Evolutionary conservation across 2,888 invertebrate species (phyloP).

Genomic region (Auanema freiburgensis): DNA sequence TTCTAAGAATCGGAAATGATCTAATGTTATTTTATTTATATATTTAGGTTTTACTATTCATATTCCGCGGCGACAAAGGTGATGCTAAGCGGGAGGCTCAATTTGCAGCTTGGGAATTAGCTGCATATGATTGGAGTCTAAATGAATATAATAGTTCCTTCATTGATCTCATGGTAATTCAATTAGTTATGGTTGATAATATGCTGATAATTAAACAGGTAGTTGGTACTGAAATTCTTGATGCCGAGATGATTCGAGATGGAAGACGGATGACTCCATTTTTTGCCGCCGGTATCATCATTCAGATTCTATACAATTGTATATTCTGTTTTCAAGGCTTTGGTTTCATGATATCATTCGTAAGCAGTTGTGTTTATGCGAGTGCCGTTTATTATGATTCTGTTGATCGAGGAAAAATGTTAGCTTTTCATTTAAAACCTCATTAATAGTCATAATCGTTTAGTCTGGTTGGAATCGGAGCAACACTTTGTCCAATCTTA

Average conservation of each 20-base stretch:
- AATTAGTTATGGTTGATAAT: background rate
- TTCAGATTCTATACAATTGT: background rate
- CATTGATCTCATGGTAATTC: constrained; percentile 34
- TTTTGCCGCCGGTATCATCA: constrained; percentile 54
- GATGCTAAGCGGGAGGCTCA: constrained; percentile 39
- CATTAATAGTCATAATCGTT: constrained; percentile 3
- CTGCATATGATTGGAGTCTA: constrained; percentile 49
- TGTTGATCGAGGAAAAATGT: constrained; percentile 52
- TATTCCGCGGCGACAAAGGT: constrained; percentile 60
- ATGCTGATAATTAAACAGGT: constrained; percentile 26
- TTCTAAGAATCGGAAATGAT: background rate
- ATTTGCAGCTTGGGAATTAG: constrained; percentile 57
- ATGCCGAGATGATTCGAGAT: constrained; percentile 61
- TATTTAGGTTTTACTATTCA: constrained; percentile 54
- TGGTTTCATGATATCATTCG: constrained; percentile 56
- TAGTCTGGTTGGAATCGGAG: constrained; percentile 43
- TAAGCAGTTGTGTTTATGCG: constrained; percentile 49
- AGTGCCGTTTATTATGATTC: constrained; percentile 52
- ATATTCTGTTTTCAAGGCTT: constrained; percentile 38
- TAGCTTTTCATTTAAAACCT: constrained; percentile 13
- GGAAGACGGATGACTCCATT: constrained; percentile 58
- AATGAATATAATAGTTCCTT: constrained; percentile 40
- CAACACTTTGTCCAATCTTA: constrained; percentile 55
- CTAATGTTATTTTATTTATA: constrained; percentile 11
- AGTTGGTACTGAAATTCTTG: constrained; percentile 60